Evolutionary conservation across 2,113 vertebrate genomes (phyloP), one percentile per base, ranked within the genome.

Genomic region (Cyprinodon variegatus): DNA sequence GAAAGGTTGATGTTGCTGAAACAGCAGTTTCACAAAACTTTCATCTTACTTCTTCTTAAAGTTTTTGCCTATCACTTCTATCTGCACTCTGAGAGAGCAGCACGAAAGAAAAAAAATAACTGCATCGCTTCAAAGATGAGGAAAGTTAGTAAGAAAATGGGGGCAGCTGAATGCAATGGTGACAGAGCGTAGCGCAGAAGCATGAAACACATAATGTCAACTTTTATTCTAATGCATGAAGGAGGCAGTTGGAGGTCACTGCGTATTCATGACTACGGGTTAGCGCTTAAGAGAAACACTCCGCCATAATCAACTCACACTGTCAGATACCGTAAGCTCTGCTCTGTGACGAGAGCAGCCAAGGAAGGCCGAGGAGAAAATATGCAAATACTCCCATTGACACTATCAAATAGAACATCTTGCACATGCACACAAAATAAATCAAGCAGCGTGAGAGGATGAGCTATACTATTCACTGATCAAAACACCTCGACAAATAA

Each of bases 1-100:
- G 79, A 65, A 81, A 74, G 79, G 86, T 84, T 77, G 70, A 79
- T 83, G 78, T 45, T 86, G 90, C 91, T 91, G 89, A 91, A 82
- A 74, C 68, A 50, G 83, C 53, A 86, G 45, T 90, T 88, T 81
- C 22, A 74, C 76, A 82, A 61, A 89, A 83, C 81, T 88, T 92
- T 85, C 68, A 82, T 46, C 29, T 6, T 59, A 72, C 69, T 78
- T 78, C 53, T 59, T 73, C 63, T 72, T 60, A 67, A 80, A 78
- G 70, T 41, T 61, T 80, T 68, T 81, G 75, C 70, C 63, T 29
- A 41, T 75, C 75, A 43, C 77, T 45, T 83, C 37, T 11, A 74
- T 62, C 70, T 50, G 13, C 76, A 73, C 46, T 81, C 65, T 69
- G 46, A 39, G 66, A 82, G 76, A 46, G 65, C 65, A 17, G 64